A percentile compares a stretch with the other conserved stretches of the same genome.
Evolutionary conservation across 2,797 vertebrate genomes (phyloP).

Genomic region (Phoebastria nigripes): DNA sequence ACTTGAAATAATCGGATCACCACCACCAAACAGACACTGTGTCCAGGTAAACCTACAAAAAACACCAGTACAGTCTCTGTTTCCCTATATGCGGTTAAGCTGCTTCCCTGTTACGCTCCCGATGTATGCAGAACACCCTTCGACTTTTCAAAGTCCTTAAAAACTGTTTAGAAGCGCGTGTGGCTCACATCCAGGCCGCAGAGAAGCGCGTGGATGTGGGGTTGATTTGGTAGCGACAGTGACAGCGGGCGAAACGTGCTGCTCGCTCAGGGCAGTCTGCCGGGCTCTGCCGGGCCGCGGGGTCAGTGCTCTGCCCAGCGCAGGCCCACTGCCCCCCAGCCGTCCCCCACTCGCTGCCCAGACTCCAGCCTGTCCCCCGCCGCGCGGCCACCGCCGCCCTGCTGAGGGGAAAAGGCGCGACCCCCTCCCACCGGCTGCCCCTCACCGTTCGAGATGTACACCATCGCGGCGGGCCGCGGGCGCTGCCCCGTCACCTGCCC

Average conservation of each 20-base stretch:
- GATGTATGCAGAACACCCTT: fast-evolving
- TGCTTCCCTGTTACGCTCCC: neutral
- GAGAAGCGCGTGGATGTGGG: fast-evolving
- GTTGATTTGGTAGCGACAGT: neutral
- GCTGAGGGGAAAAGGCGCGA: no score
- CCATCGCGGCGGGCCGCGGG: conserved; percentile 13
- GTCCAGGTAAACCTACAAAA: neutral
- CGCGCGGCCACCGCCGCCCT: no score
- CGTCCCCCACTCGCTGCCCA: neutral
- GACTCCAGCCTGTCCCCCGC: neutral
- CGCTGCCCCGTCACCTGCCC: neutral
- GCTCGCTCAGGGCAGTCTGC: neutral
- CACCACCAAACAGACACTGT: fast-evolving
- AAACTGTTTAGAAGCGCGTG: fast-evolving
- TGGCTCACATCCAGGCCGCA: neutral
- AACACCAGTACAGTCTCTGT: fast-evolving
- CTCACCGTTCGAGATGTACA: conserved; percentile 78
- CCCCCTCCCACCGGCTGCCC: neutral
- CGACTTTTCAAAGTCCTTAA: fast-evolving
- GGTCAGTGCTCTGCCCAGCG: neutral
- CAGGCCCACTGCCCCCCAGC: neutral
- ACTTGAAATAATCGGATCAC: fast-evolving
- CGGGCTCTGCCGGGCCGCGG: neutral
- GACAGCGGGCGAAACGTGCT: neutral
- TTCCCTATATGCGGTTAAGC: fast-evolving